Evolutionary conservation across 2,797 vertebrate species (phyloP).

Genomic region (Tamandua tetradactyla): DNA sequence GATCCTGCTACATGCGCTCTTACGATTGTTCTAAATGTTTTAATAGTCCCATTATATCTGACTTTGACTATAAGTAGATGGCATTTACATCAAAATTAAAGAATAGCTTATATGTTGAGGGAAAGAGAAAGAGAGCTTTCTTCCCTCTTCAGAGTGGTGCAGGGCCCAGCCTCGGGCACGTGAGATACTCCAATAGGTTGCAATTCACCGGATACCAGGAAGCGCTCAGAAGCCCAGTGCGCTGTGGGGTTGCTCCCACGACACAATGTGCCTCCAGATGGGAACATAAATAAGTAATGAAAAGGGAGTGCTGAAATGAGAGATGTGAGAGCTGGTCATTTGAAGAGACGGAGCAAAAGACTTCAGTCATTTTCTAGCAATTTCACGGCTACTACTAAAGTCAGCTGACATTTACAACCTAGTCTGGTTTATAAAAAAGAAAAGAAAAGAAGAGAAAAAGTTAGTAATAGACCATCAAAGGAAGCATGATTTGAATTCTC

Average conservation of each 20-base stretch:
- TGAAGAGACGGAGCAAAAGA: constrained; percentile 29
- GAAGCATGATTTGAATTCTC: constrained; percentile 40
- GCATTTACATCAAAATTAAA: background rate
- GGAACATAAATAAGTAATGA: constrained; percentile 50
- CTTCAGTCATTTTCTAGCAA: constrained; percentile 20
- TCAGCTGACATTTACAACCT: constrained; percentile 10
- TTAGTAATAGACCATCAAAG: background rate
- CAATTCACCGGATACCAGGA: background rate
- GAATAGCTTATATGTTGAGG: background rate
- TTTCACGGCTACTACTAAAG: constrained; percentile 27
- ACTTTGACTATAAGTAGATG: background rate
- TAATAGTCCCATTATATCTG: no score
- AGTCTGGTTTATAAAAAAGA: background rate
- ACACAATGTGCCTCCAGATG: background rate
- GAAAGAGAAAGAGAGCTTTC: background rate
- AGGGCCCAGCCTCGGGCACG: background rate
- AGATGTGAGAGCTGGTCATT: background rate
- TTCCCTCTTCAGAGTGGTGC: background rate
- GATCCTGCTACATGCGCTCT: background rate
- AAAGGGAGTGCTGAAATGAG: background rate
- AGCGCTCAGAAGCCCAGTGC: background rate
- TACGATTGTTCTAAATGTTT: no score
- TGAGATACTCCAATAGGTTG: background rate
- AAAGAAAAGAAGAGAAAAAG: background rate
- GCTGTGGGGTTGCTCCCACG: background rate